These are phyloP conservation scores for Dendroctonus ponderosae DNA, from an alignment of 1,140 invertebrate species.

Conservation along the genomic window DNA sequence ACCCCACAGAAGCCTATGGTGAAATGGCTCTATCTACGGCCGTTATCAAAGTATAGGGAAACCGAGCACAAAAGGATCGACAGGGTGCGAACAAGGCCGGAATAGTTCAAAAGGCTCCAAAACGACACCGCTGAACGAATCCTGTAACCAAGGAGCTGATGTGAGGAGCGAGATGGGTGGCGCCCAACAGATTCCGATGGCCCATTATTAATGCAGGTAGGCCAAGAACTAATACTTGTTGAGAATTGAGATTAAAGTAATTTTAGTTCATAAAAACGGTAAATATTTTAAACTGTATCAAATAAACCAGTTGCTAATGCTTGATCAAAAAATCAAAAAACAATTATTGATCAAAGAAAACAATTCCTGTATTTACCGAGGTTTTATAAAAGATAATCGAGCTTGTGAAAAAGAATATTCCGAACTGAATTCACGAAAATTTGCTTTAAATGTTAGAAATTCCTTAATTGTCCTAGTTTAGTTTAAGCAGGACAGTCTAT, in stretches of 20 bases:
- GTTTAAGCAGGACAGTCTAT: not conserved
- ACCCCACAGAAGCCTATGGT: slow-evolving; percentile 26
- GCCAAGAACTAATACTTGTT: not conserved
- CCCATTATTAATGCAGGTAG: not conserved
- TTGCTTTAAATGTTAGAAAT: not conserved
- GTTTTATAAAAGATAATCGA: too few relatives aligned
- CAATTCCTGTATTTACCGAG: too few relatives aligned
- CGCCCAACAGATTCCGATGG: slow-evolving; percentile 12
- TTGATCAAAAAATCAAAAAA: too few relatives aligned
- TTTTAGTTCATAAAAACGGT: too few relatives aligned
- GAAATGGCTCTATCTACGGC: slow-evolving; percentile 7
- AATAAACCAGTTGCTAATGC: too few relatives aligned
- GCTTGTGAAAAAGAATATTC: too few relatives aligned
- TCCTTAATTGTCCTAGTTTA: not conserved
- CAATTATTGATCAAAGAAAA: too few relatives aligned
- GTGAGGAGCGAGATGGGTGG: slow-evolving; percentile 31
- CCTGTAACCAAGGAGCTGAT: slow-evolving; percentile 21
- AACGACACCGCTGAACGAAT: slow-evolving; percentile 20
- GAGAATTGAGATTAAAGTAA: not conserved
- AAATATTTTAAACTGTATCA: too few relatives aligned
- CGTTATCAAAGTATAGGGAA: slow-evolving; percentile 13
- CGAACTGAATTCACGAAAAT: not conserved
- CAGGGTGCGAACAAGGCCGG: slow-evolving; percentile 30
- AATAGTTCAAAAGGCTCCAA: slow-evolving; percentile 21
- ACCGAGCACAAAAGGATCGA: slow-evolving; percentile 19